Conservation (phyloP, 1,140 invertebrate genomes). For the Phocides pigmalion region DNA sequence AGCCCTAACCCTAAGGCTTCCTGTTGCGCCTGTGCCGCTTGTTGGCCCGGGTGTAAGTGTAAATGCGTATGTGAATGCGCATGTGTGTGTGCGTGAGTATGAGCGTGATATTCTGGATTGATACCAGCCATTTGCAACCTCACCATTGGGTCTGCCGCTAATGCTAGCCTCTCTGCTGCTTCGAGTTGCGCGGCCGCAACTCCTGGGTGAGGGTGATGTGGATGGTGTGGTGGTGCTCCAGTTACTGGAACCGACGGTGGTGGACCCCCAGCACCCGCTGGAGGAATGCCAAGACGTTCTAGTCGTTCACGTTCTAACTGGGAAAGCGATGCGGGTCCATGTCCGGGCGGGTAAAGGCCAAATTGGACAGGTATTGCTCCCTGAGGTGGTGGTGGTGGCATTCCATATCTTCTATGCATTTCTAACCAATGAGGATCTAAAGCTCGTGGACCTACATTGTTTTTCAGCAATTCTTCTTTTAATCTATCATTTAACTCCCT, state of each 20-base stretch:
- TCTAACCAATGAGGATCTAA: conserved; percentile 97
- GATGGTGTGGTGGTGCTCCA: conserved; percentile 66
- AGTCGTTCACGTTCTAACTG: conserved; percentile 94
- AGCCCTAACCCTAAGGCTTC: conserved; percentile 80
- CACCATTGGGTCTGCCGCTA: conserved; percentile 84
- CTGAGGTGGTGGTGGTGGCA: conserved; percentile 71
- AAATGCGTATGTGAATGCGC: conserved; percentile 96
- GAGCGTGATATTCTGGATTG: conserved; percentile 91
- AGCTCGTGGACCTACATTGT: conserved; percentile 85
- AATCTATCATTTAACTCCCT: conserved; percentile 91
- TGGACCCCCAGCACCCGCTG: conserved; percentile 74
- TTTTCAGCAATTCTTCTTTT: conserved; percentile 93
- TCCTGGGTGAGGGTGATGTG: conserved; percentile 83
- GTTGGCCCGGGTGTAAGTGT: conserved; percentile 93
- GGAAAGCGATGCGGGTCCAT: conserved; percentile 87
- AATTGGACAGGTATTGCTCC: conserved; percentile 85
- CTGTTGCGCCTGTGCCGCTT: conserved; percentile 89
- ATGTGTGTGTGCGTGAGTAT: conserved; percentile 91
- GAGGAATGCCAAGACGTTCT: conserved; percentile 90
- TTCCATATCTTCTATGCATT: conserved; percentile 89
- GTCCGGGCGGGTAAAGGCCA: conserved; percentile 86
- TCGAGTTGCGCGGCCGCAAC: conserved; percentile 85
- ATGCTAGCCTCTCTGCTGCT: conserved; percentile 77
- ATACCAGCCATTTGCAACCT: conserved; percentile 94
- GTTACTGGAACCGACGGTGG: conserved; percentile 81